Conservation (phyloP, 2,888 invertebrate genomes). For the Lutraria lutraria region DNA sequence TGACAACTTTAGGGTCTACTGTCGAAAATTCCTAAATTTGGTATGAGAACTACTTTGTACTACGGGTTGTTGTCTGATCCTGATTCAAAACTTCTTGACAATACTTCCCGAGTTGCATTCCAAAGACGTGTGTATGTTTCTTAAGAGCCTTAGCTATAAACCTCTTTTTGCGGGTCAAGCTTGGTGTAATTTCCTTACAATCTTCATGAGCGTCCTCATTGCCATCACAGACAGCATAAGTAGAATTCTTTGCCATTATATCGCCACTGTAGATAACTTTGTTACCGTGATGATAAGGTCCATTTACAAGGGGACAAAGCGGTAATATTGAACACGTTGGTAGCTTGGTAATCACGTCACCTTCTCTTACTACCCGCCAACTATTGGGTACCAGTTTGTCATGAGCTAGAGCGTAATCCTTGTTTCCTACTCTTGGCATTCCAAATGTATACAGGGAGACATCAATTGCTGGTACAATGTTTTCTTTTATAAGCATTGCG, state of each 20-base stretch:
- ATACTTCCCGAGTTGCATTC: constrained; percentile 55
- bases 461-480: constrained; percentile 14
- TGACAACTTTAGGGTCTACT: too few relatives aligned
- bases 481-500: constrained; percentile 37
- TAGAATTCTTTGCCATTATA: constrained; percentile 33
- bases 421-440: constrained; percentile 56
- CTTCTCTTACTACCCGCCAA: constrained; percentile 56
- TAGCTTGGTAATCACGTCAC: constrained; percentile 40
- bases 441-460: constrained; percentile 55
- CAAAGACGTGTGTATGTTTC: constrained; percentile 57
- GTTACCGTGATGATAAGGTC: constrained; percentile 50
- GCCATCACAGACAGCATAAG: constrained; percentile 36
- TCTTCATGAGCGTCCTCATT: constrained; percentile 38
- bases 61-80: too few relatives aligned
- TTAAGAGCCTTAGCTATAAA: background rate
- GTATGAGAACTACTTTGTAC: too few relatives aligned
- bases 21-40: too few relatives aligned
- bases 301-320: background rate
- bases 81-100: constrained; percentile 26
- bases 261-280: constrained; percentile 41
- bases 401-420: constrained; percentile 38
- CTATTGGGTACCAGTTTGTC: constrained; percentile 50
- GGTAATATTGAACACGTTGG: constrained; percentile 35
- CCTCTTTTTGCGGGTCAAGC: background rate
- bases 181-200: background rate